These are phyloP conservation scores for Esox niger DNA, from an alignment of 2,113 vertebrate genomes.

Conservation along the genomic window DNA sequence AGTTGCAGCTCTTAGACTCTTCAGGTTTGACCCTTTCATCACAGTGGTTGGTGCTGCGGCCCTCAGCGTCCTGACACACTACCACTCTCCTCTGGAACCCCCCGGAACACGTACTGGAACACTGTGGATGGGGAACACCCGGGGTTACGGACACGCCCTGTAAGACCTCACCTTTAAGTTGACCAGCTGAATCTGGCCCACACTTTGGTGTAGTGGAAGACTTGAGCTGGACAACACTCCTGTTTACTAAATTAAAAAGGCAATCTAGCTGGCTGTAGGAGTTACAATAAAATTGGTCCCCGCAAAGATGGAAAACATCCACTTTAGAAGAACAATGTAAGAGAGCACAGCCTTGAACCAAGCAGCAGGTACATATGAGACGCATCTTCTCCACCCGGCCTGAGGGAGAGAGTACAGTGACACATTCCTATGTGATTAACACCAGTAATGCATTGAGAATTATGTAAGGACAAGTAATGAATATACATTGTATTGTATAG, in stretches of 20 bases:
- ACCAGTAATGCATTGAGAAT: background rate
- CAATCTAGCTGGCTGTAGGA: too few relatives aligned
- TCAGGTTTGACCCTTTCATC: conserved; percentile 82
- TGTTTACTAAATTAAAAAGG: too few relatives aligned
- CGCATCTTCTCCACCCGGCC: too few relatives aligned
- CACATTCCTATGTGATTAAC: background rate
- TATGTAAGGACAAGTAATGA: background rate
- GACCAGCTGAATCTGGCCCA: too few relatives aligned
- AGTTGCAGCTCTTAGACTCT: conserved; percentile 84
- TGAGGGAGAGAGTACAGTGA: conserved; percentile 42
- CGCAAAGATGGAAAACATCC: conserved; percentile 33
- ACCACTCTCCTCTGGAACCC: conserved; percentile 90
- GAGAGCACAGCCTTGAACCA: conserved; percentile 38
- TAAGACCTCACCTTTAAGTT: background rate
- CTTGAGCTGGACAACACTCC: too few relatives aligned
- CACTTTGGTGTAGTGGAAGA: too few relatives aligned
- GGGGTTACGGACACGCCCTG: background rate
- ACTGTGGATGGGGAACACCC: conserved; percentile 67
- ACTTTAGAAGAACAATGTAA: conserved; percentile 5
- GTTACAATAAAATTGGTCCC: too few relatives aligned
- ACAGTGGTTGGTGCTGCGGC: conserved; percentile 79
- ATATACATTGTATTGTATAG: too few relatives aligned
- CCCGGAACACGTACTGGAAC: conserved; percentile 89
- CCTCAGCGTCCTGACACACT: conserved; percentile 91
- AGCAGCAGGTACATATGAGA: conserved; percentile 36